Evolutionary conservation across 2,113 vertebrate species (phyloP), one percentile per base, ranked within the genome.

Genomic region (Thoracochromis brauschi): DNA sequence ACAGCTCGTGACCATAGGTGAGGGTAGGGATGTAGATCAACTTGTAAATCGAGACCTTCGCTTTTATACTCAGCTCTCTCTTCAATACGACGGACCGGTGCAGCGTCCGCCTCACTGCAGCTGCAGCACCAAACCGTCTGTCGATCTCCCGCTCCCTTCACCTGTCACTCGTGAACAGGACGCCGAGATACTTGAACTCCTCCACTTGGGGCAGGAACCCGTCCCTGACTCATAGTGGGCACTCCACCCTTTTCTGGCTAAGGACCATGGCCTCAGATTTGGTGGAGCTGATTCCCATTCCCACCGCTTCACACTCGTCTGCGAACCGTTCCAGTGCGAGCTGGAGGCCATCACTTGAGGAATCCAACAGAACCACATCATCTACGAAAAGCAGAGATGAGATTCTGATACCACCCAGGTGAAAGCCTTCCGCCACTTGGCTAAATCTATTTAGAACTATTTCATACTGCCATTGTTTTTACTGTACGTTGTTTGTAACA

Each of bases 261-360:
- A 35, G 17, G 31, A 63, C 31, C 31, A 63, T 63, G 58, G 17
- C 31, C 58, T 63, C 17, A 63, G 58, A 35, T 63, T 63, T 63
- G 29, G 58, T 19, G 29, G 2, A 11, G 31, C 31, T n/a, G 58
- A 35, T 63, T 35, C 58, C 17, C 58, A 35, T 63, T 63, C 1
- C 9, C 9, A n/a, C 2, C 1, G 0, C 31, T n/a, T 63, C 58
- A 63, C 58, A n/a, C 0, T 63, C 0, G 9, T 0, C 58, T 63
- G 58, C 0, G 17, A 63, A 35, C 17, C 3, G 1, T 63, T 63
- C 58, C 31, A 63, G 31, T 63, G 17, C 1, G 31, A 2, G 58
- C 31, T 63, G 31, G 58, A 11, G 58, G 17, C 31, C 31, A n/a
- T 63, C 16, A 63, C 58, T 63, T 12, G 58, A 63, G 5, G 58